Conservation (phyloP, 2,888 invertebrate species). For the Strigamia crassipes region DNA sequence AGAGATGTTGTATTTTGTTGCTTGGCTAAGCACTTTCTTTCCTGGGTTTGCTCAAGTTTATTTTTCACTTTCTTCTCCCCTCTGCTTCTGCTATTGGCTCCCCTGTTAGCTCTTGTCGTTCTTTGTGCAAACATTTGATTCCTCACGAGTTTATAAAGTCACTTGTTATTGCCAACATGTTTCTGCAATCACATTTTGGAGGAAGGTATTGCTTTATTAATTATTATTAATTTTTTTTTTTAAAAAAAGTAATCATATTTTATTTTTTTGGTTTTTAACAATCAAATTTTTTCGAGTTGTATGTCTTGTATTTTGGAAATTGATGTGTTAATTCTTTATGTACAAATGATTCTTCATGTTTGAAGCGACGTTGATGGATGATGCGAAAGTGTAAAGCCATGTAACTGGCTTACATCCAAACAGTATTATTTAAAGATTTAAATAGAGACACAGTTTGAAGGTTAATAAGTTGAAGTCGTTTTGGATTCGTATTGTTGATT, state of each 20-base stretch:
- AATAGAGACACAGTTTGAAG: constrained; percentile 18
- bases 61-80: constrained; percentile 34
- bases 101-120: constrained; percentile 40
- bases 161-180: constrained; percentile 23
- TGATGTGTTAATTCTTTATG: background rate
- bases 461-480: constrained; percentile 25
- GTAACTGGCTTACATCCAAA: constrained; percentile 36
- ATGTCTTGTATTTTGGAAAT: background rate
- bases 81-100: constrained; percentile 42
- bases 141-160: constrained; percentile 23
- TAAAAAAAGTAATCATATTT: background rate
- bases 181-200: constrained; percentile 35
- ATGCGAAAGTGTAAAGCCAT: constrained; percentile 24
- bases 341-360: constrained; percentile 11
- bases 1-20: constrained; percentile 37
- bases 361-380: background rate
- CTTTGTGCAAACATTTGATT: constrained; percentile 40
- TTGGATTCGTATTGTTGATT: background rate
- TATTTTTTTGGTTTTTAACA: background rate
- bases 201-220: constrained; percentile 3
- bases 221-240: background rate
- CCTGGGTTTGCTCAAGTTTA: constrained; percentile 42
- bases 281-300: background rate
- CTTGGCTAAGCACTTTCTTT: constrained; percentile 42
- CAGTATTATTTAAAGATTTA: background rate